A percentile compares a stretch with the other conserved stretches of the same genome.
phyloP scores from a whole-genome alignment of 1,140 invertebrate species.

The Danaus plexippus region DNA sequence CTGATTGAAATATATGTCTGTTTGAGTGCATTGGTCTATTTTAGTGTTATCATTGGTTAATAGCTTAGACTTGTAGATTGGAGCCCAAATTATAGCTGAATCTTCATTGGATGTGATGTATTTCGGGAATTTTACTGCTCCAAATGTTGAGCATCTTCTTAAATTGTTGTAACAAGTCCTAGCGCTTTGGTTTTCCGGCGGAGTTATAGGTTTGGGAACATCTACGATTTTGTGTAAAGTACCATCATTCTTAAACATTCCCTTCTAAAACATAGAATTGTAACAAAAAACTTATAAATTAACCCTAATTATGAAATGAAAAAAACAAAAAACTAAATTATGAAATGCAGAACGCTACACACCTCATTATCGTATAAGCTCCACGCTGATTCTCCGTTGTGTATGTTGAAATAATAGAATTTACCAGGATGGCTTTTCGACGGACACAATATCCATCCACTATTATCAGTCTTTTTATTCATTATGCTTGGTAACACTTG shows the following conservation, averaged over 20 bases:
- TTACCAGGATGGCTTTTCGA: slow-evolving; percentile 46
- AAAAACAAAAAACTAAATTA: slow-evolving; percentile 9
- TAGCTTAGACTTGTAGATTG: slow-evolving; percentile 16
- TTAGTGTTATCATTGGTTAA: slow-evolving; percentile 1
- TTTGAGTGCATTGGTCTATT: slow-evolving; percentile 24
- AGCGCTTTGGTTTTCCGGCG: neutral
- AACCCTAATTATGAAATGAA: too few relatives aligned
- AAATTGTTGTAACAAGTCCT: slow-evolving; percentile 10
- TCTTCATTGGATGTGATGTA: slow-evolving; percentile 18
- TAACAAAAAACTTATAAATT: too few relatives aligned
- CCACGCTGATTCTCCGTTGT: slow-evolving; percentile 42
- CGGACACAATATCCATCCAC: slow-evolving; percentile 41
- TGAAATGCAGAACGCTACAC: slow-evolving; percentile 9
- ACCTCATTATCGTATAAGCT: slow-evolving; percentile 33
- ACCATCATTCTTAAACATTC: too few relatives aligned
- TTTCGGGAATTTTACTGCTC: slow-evolving; percentile 27
- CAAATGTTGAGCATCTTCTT: slow-evolving; percentile 26
- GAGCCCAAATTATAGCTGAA: slow-evolving; percentile 26
- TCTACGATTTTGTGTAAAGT: too few relatives aligned
- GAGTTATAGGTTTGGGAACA: too few relatives aligned
- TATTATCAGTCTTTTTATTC: slow-evolving; percentile 28
- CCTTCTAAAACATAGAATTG: too few relatives aligned
- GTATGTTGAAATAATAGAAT: slow-evolving; percentile 50
- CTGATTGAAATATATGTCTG: slow-evolving; percentile 10
- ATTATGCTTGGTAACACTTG: neutral